Base-by-base conservation (phyloP, 2,797 vertebrate genomes). In the Lophius americanus region DNA sequence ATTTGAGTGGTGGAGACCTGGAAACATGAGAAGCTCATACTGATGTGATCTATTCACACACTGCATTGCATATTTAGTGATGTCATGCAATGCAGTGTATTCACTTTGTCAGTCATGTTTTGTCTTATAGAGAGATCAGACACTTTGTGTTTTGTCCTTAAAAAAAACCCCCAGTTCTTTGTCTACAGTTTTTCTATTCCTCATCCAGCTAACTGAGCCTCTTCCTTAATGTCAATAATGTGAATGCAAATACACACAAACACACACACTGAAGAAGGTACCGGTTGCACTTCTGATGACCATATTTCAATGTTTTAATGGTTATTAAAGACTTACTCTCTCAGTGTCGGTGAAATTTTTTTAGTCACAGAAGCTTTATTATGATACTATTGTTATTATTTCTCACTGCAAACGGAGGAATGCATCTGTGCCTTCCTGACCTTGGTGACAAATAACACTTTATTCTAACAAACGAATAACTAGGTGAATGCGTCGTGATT, bases 1-100 rank as follows among this genome's bases (percentile, higher is more conserved):
- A 86, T 87, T 85, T 85, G 59, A 77, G 78, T 10, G 32, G 65
- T 60, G 9, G 60, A 65, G 85, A 88, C 76, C 76, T 85, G 79
- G 66, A 76, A 72, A 70, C 73, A 72, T 4, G 36, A 54, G 32
- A 53, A 6, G 52, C 58, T 39, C 71, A 65, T 51, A 51, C 14
- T 55, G 60, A 76, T 48, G 70, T 35, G 57, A 59, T 60, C 37
- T 59, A 47, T 10, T 68, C 4, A 37, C 37, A 14, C 53, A 7
- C 64, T 46, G 39, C n/a, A 37, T 12, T 37, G 11, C 43, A 46
- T 46, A 56, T 71, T 72, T 61, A 55, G 14, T 38, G 71, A 61
- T 54, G 51, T 10, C 51, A 23, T 55, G 68, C 37, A 14, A 35
- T 52, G 11, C 42, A 41, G 33, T 9, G 39, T 33, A 8, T 56